phyloP scores from a whole-genome alignment of 2,113 vertebrate genomes.

The Protobothrops mucrosquamatus region DNA sequence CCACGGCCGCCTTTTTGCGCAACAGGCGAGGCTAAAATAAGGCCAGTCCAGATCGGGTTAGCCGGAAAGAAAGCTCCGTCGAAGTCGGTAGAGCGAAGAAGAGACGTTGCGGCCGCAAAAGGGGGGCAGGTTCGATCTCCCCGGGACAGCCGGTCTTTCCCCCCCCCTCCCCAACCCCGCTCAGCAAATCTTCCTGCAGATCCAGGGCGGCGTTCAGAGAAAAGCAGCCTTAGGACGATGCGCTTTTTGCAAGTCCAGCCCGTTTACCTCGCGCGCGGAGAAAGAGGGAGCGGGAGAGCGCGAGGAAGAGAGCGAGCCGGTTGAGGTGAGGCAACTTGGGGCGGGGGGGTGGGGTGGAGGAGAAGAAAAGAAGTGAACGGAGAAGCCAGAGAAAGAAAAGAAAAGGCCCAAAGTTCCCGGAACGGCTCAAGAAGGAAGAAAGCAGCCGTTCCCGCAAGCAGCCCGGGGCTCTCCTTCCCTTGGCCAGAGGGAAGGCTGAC shows the following conservation, averaged over 20 bases:
- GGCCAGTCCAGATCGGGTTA: neutral
- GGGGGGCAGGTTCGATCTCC: neutral
- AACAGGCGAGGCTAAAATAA: neutral
- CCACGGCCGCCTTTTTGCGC: neutral
- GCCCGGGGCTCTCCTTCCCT: neutral
- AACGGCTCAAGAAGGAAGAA: neutral
- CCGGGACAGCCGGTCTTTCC: neutral
- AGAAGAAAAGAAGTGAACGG: neutral
- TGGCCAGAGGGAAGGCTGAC: neutral
- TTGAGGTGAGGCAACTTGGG: neutral
- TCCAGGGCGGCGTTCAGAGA: neutral
- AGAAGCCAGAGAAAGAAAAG: neutral
- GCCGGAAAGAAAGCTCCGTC: neutral
- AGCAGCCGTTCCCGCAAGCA: neutral
- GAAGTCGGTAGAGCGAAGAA: neutral
- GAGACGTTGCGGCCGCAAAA: neutral
- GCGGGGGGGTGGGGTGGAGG: accelerated
- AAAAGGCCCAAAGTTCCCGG: too few relatives aligned
- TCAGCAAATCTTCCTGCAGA: neutral
- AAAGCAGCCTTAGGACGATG: neutral
- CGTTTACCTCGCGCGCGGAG: neutral
- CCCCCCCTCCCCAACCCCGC: accelerated
- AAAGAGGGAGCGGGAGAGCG: neutral
- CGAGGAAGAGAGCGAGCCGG: neutral
- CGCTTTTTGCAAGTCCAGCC: neutral